Conservation (phyloP, 2,113 vertebrate species). For the Heterochromis multidens region DNA sequence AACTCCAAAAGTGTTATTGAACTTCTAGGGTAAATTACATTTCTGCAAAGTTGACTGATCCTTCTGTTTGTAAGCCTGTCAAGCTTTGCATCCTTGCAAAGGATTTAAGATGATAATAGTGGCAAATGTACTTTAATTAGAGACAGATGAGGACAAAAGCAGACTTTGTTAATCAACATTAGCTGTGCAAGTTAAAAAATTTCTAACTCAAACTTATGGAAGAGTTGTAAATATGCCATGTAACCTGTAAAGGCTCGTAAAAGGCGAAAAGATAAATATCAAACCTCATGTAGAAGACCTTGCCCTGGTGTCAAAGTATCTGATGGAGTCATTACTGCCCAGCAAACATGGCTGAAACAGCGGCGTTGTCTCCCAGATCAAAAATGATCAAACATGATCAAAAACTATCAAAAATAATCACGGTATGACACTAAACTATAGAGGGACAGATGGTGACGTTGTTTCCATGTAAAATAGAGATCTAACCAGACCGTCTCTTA, state of each 20-base stretch:
- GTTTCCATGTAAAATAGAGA: neutral
- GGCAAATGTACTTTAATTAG: neutral
- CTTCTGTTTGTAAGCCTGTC: neutral
- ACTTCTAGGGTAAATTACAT: neutral
- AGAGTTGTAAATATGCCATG: neutral
- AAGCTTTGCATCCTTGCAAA: neutral
- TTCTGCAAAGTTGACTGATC: neutral
- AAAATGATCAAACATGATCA: too few relatives aligned
- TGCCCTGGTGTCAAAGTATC: neutral
- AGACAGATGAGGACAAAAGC: neutral
- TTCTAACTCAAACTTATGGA: neutral
- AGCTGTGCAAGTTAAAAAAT: neutral
- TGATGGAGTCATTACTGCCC: neutral
- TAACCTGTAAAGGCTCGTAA: neutral
- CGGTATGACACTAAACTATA: neutral
- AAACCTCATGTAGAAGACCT: neutral
- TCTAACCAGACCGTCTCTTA: too few relatives aligned
- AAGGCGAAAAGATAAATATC: rapidly evolving
- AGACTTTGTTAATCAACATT: neutral
- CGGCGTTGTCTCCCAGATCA: neutral
- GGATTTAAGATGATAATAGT: neutral
- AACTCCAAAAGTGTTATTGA: slow-evolving; percentile 11
- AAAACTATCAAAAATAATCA: neutral
- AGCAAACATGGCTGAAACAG: neutral
- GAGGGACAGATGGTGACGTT: rapidly evolving